These are phyloP conservation scores for Sander lucioperca DNA, from an alignment of 2,113 vertebrate genomes.

Conservation along the genomic window DNA sequence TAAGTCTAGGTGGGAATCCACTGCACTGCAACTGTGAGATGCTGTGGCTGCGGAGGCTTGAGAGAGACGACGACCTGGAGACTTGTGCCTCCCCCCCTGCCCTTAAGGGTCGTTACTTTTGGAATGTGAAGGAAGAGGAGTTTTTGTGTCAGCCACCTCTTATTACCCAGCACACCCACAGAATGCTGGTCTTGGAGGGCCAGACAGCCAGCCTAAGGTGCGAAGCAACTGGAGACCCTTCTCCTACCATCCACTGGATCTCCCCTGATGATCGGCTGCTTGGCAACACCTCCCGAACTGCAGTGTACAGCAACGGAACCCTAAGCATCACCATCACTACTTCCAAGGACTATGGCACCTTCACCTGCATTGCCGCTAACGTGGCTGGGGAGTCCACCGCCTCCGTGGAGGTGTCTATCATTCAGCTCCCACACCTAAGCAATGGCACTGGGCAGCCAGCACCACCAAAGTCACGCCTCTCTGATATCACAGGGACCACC, in stretches of 20 bases:
- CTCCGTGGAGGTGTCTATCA: constrained; percentile 90
- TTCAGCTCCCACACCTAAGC: constrained; percentile 93
- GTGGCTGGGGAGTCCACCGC: constrained; percentile 93
- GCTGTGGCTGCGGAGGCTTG: constrained; percentile 91
- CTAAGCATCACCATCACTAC: constrained; percentile 93
- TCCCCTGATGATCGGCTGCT: constrained; percentile 91
- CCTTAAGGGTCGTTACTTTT: constrained; percentile 96
- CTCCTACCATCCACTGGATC: constrained; percentile 94
- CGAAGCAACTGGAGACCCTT: constrained; percentile 93
- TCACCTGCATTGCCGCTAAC: constrained; percentile 95
- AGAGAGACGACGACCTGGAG: constrained; percentile 92
- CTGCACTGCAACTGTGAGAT: constrained; percentile 96
- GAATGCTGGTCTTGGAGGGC: constrained; percentile 92
- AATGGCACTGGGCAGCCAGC: constrained; percentile 86
- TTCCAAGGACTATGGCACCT: constrained; percentile 92
- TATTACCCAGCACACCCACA: constrained; percentile 94
- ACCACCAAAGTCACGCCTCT: constrained; percentile 91
- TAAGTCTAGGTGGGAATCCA: constrained; percentile 93
- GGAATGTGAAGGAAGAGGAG: constrained; percentile 92
- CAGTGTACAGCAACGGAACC: constrained; percentile 91
- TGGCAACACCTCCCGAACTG: constrained; percentile 90
- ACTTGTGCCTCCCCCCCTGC: constrained; percentile 92
- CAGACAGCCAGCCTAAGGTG: constrained; percentile 92
- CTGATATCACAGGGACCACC: constrained; percentile 92
- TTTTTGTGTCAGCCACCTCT: constrained; percentile 93